A percentile compares a stretch with the other conserved stretches of the same genome.
Conservation (phyloP, 35 echinoderm and acorn worm species). For the Ophiothrix spiculata region DNA sequence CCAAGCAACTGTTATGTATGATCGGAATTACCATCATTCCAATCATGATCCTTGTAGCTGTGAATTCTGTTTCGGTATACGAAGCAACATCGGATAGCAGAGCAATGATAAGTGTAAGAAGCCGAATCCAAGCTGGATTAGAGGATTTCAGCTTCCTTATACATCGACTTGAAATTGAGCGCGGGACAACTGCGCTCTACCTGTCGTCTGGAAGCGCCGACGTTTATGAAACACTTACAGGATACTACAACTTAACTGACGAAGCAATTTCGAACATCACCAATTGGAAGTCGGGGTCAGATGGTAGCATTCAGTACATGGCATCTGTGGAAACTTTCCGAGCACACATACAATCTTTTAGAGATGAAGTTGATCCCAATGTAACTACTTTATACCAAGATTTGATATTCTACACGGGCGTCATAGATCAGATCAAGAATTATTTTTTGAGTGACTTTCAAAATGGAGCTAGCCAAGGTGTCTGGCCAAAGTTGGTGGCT, state of each 20-base stretch:
- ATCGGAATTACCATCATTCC: background rate
- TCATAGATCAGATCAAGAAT: slow-evolving; percentile 20
- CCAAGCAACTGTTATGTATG: background rate
- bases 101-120: background rate
- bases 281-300: background rate
- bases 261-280: background rate
- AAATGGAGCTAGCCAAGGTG: background rate
- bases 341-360: slow-evolving; percentile 2
- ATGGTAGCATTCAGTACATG: background rate
- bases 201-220: background rate
- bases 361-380: background rate
- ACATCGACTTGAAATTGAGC: slow-evolving; percentile 23
- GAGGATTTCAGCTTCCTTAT: slow-evolving; percentile 12
- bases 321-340: background rate
- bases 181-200: slow-evolving; percentile 20
- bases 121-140: background rate
- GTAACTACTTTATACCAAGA: slow-evolving; percentile 7
- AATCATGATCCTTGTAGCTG: background rate
- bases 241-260: background rate
- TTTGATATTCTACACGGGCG: slow-evolving; percentile 28
- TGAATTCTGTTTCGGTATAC: background rate
- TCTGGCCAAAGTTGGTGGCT: slow-evolving; percentile 40
- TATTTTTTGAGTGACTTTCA: slow-evolving; percentile 18
- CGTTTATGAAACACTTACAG: background rate
- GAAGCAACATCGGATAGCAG: background rate